Base-by-base conservation (phyloP, 1,140 invertebrate genomes). In the Sinella curviseta region DNA sequence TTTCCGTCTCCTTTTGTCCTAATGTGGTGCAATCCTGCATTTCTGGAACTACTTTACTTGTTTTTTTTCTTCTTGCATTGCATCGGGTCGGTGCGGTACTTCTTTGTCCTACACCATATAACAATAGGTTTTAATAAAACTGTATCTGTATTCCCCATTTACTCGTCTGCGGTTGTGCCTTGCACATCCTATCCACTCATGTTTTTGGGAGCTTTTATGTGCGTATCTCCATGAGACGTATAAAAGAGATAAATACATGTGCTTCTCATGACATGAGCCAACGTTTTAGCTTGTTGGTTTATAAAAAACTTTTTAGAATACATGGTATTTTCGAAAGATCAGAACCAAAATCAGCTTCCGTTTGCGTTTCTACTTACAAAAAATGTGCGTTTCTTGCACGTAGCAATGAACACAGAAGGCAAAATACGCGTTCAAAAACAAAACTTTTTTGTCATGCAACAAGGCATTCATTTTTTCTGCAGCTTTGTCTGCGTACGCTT, bases 381-480 rank as follows among this genome's bases (percentile, higher is more conserved):
- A 65, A 26, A n/a, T n/a, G 57, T 65, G 57, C 57, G 26, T 12
- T 4, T 16, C 57, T n/a, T 16, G 57, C 57, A 65, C 39, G 20
- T 12, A 48, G 39, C 39, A 12, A 48, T 48, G n/a, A n/a, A n/a
- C n/a, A n/a, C n/a, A n/a, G n/a, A n/a, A n/a, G n/a, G n/a, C n/a
- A n/a, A n/a, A n/a, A 48, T 48, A 48, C 39, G 39, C 39, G 17
- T 17, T 8, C 17, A 60, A 60, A 60, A 60, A 26, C 55, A 60
- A 60, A 60, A n/a, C n/a, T n/a, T n/a, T 24, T 60, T 60, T 60
- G 55, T 60, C 24, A 60, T 60, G 55, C 55, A 60, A 60, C 55
- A n/a, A n/a, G n/a, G n/a, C n/a, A n/a, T 60, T 60, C n/a, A 60
- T 48, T 48, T 48, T 17, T 8, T 48, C 55, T 24, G 12, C 12